phyloP scores from a whole-genome alignment of 2,888 invertebrate genomes.

The Labia minor region DNA sequence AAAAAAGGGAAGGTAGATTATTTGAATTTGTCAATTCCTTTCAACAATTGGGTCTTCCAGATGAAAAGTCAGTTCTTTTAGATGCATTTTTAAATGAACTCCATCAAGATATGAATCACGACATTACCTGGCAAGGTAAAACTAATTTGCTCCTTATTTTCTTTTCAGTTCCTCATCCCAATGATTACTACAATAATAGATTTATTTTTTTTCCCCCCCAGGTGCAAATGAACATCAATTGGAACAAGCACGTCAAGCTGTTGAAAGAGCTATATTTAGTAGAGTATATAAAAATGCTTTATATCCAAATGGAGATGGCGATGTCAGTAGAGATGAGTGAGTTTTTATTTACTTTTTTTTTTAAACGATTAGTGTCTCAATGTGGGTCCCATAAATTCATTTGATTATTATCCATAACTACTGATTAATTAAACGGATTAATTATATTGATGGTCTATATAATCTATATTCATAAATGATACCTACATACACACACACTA shows the following conservation, averaged over 20 bases:
- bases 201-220: constrained; percentile 32
- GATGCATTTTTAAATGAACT: constrained; percentile 67
- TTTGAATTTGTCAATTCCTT: constrained; percentile 71
- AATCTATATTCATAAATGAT: too few species aligned
- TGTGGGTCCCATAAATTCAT: constrained; percentile 3
- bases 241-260: constrained; percentile 64
- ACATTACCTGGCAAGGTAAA: constrained; percentile 60
- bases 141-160: constrained; percentile 16
- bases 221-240: constrained; percentile 60
- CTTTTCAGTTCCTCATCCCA: constrained; percentile 4
- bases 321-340: constrained; percentile 80
- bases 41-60: constrained; percentile 63
- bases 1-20: constrained; percentile 61
- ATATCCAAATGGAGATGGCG: constrained; percentile 95
- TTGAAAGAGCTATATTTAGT: constrained; percentile 86
- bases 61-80: constrained; percentile 84
- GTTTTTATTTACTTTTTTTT: constrained; percentile 31
- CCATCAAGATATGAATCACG: constrained; percentile 55
- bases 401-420: not conserved
- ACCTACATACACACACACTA: too few species aligned
- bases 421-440: not conserved
- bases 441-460: not conserved
- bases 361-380: constrained; percentile 9
- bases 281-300: constrained; percentile 84
- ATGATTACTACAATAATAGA: not conserved